Evolutionary conservation across 2,888 invertebrate genomes (phyloP).

Genomic region (Agrilus cyanescens): DNA sequence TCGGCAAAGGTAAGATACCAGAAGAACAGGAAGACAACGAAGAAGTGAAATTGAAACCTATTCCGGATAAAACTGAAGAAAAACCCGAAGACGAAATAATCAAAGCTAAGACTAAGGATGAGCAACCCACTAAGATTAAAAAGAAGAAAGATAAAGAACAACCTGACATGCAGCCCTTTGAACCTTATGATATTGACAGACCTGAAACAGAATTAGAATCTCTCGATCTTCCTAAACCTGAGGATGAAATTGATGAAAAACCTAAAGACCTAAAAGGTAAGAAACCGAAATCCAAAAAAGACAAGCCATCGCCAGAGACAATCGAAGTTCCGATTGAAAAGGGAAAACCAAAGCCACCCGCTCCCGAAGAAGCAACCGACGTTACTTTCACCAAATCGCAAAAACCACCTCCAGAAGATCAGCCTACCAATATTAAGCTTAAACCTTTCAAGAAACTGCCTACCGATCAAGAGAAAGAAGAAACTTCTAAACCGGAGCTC

Average conservation of each 20-base stretch:
- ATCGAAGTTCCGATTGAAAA: constrained; percentile 25
- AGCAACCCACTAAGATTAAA: constrained; percentile 9
- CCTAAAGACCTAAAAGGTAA: constrained; percentile 18
- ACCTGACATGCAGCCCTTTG: constrained; percentile 28
- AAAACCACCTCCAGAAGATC: constrained; percentile 24
- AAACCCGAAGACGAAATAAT: constrained; percentile 10
- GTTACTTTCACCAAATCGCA: constrained; percentile 30
- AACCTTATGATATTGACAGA: constrained; percentile 30
- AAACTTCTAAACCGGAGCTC: too few relatives aligned
- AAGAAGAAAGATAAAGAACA: constrained; percentile 27
- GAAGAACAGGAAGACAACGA: constrained; percentile 23
- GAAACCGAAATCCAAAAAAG: constrained; percentile 18
- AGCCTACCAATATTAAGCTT: constrained; percentile 27
- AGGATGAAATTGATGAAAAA: constrained; percentile 11
- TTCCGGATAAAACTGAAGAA: constrained; percentile 7
- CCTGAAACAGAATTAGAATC: constrained; percentile 28
- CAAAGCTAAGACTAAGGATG: constrained; percentile 10
- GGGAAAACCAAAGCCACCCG: constrained; percentile 24
- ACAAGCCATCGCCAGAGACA: constrained; percentile 20
- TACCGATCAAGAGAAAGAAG: too few relatives aligned
- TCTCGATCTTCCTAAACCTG: constrained; percentile 19
- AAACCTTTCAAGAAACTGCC: constrained; percentile 33
- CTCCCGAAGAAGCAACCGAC: constrained; percentile 35
- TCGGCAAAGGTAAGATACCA: constrained; percentile 36
- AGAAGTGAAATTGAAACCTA: constrained; percentile 18